Base-by-base conservation (phyloP, 1,140 invertebrate species). In the Pseudomyrmex pallidus region DNA sequence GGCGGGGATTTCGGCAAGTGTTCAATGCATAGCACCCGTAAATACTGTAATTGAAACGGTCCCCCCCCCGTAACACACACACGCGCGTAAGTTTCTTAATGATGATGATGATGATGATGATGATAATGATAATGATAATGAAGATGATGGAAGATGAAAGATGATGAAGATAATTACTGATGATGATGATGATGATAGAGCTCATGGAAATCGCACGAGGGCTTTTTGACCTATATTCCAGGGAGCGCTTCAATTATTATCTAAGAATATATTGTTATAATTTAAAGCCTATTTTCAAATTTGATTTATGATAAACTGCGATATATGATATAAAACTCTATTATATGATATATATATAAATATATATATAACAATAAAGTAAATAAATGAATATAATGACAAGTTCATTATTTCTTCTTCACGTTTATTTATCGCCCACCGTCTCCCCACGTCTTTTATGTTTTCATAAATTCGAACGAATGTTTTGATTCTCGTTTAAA, bases 251-350 rank as follows among this genome's bases (percentile, higher is more conserved):
- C 89, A 89, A 91, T 93, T 91, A 90, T 92, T 91, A 84, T 90
- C 87, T 89, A 91, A 86, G 89, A 89, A 52, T 92, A 91, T 61
- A 90, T 91, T 90, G 87, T 91, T 91, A 91, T 91, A 86, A 93
- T 93, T 92, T 92, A 90, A 92, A 93, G 91, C 90, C 90, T 92
- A 92, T 93, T 92, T 93, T 93, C 91, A 91, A 93, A 91, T 92
- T 93, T 92, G 87, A 91, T 92, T 93, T 93, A 92, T 92, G 87
- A 93, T 91, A 92, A 35, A 92, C 89, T 92, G 91, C 92, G 91
- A 93, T 91, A 92, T 92, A 91, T 90, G 85, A 92, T 91, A 92
- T 89, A 90, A 90, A 92, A 91, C 89, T 35, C 35, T 92, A 93
- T 93, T 93, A 93, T 93, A 92, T 92, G 89, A 91, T 86, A 89